Conservation (phyloP, 2,888 invertebrate genomes). For the Caenorhabditis imperialis region DNA sequence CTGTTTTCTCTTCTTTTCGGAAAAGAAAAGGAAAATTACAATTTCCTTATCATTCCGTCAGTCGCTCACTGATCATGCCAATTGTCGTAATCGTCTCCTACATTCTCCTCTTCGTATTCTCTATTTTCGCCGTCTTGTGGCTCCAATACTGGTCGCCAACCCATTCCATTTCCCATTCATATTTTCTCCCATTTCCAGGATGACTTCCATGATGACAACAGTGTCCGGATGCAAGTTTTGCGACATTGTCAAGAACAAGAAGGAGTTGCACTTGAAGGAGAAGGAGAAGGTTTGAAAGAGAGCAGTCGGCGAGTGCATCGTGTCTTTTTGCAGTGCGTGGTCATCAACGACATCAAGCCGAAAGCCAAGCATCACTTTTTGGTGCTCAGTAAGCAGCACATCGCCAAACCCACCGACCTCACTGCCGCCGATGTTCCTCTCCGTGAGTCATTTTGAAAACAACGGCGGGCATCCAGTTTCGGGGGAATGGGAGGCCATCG, state of each 20-base stretch:
- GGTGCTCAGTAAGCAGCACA: conserved; percentile 79
- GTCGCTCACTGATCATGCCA: conserved; percentile 3
- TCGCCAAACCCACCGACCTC: conserved; percentile 78
- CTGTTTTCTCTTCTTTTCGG: too few species aligned
- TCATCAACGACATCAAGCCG: conserved; percentile 79
- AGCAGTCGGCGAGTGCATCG: background rate
- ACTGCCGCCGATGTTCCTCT: conserved; percentile 74
- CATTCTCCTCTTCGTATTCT: conserved; percentile 36
- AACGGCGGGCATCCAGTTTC: too few species aligned
- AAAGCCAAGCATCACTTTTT: conserved; percentile 79
- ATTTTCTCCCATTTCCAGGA: too few species aligned
- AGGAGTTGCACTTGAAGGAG: conserved; percentile 60
- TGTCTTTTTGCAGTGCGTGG: conserved; percentile 74
- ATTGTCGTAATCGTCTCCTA: conserved; percentile 15
- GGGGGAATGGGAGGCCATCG: too few species aligned
- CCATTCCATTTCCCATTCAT: too few species aligned
- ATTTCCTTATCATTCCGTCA: background rate
- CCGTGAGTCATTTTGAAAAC: conserved; percentile 71
- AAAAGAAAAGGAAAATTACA: too few species aligned
- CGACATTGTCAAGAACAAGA: conserved; percentile 61
- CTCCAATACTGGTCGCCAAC: conserved; percentile 37
- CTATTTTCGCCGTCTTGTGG: conserved; percentile 33
- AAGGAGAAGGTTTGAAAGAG: conserved; percentile 48
- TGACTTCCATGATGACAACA: conserved; percentile 55
- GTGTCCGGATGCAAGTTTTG: conserved; percentile 68